Conservation (phyloP, 2,797 vertebrate species). For the Neomorphus geoffroyi region DNA sequence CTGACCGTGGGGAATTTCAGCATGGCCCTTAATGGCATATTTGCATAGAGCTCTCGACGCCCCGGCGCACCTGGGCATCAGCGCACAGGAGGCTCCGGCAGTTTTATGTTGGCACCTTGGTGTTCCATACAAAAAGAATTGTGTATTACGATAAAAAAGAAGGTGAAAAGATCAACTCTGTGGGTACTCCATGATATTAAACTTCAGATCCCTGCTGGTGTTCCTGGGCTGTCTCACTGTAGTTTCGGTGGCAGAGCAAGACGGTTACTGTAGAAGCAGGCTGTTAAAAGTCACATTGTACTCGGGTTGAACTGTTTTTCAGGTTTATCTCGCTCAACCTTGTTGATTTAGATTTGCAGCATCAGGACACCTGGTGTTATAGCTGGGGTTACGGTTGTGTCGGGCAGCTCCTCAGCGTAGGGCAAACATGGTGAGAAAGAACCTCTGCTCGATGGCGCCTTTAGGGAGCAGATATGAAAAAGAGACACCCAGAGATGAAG, state of each 20-base stretch:
- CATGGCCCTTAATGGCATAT: slow-evolving; percentile 81
- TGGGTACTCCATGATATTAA: background rate
- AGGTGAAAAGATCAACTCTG: background rate
- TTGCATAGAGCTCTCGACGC: slow-evolving; percentile 83
- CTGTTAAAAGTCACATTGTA: background rate
- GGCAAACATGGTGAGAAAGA: background rate
- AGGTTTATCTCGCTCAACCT: background rate
- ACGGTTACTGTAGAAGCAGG: accelerated
- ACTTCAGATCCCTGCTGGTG: accelerated
- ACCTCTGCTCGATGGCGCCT: background rate
- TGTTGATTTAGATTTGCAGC: background rate
- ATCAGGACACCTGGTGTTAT: accelerated
- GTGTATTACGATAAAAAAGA: background rate
- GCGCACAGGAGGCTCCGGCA: background rate
- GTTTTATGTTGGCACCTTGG: background rate
- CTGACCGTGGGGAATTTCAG: slow-evolving; percentile 36
- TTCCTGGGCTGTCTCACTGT: accelerated
- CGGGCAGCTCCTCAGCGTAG: accelerated
- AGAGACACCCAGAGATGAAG: background rate
- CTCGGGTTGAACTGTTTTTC: background rate
- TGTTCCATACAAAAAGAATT: background rate
- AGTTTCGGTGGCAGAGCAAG: background rate
- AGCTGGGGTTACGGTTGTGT: accelerated
- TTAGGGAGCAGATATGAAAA: background rate
- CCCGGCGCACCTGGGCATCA: background rate